Evolutionary conservation across 35 echinoderm and acorn worm genomes (phyloP), one percentile per base, ranked within the genome.

Genomic region (Apostichopus parvimensis): DNA sequence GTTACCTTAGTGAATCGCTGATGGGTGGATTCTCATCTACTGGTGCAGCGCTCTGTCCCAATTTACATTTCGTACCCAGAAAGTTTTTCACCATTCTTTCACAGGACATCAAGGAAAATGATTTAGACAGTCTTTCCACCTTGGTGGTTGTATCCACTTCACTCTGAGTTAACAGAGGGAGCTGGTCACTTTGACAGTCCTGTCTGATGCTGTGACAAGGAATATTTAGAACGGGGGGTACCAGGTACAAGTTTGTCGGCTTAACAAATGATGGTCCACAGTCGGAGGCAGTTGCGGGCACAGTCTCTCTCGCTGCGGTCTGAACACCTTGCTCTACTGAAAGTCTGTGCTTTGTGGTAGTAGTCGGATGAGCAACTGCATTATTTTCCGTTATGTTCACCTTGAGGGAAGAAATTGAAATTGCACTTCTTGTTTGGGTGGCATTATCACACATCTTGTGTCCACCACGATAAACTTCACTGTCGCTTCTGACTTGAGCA

Each of bases 1-100:
- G 10, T 82, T 82, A 82, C 79, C 79, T 82, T 34, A 34, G 54
- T 82, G 79, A 82, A 82, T 82, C 79, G 14, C 13, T 82, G 25
- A 13, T 53, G 7, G 79, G 52, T 55, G 17, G 45, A 53, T 82
- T 82, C 55, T 17, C 54, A n/a, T 82, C 79, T n/a, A 55, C n/a
- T 13, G 45, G 45, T 12, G 52, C 45, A 82, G 2, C 34, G 18
- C 17, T 34, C 79, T 54, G 10, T 56, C 9, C 52, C 64, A 68
- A 14, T 13, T 82, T 56, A 82, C 13, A 82, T 55, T 14, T 82
- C 17, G 34, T n/a, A 55, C 52, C 52, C 8, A 82, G 52, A 10
- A 82, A 10, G 15, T 17, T 82, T 13, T 82, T 82, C 79, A 82
- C 52, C 45, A 82, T 82, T 82, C 52, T 82, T 54, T 82, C 79